Evolutionary conservation across 2,888 invertebrate species (phyloP).

Genomic region (Trypoxylon attenuatum): DNA sequence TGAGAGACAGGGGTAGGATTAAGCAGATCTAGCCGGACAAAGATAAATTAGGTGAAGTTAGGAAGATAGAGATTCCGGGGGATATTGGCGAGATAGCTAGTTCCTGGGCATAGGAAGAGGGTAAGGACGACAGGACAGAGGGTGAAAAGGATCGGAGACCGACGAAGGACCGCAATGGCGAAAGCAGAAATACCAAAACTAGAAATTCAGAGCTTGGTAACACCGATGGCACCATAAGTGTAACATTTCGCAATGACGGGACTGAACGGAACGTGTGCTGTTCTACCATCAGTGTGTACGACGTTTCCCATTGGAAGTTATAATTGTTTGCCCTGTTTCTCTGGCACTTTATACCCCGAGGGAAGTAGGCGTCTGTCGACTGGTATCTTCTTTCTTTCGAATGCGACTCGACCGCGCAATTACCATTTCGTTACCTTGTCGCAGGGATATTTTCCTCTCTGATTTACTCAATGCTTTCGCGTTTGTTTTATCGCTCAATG

Average conservation of each 20-base stretch:
- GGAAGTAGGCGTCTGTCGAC: constrained; percentile 30
- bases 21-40: constrained; percentile 26
- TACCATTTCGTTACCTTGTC: constrained; percentile 22
- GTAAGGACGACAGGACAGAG: constrained; percentile 1
- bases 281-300: too few species aligned
- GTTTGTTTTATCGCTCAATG: background rate
- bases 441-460: too few species aligned
- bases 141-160: constrained; percentile 23
- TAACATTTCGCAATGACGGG: constrained; percentile 52
- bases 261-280: constrained; percentile 26
- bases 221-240: constrained; percentile 62
- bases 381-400: constrained; percentile 20
- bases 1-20: constrained; percentile 12
- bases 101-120: background rate
- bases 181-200: constrained; percentile 39
- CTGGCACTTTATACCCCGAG: constrained; percentile 48
- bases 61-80: constrained; percentile 25
- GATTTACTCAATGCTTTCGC: too few species aligned
- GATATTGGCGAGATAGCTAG: background rate
- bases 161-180: constrained; percentile 40
- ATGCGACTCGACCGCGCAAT: constrained; percentile 13
- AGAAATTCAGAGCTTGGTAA: constrained; percentile 46
- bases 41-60: constrained; percentile 37
- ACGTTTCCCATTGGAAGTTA: constrained; percentile 61
- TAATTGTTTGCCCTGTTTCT: constrained; percentile 66